Conservation (phyloP, 2,888 invertebrate genomes). For the Amiota communis region DNA sequence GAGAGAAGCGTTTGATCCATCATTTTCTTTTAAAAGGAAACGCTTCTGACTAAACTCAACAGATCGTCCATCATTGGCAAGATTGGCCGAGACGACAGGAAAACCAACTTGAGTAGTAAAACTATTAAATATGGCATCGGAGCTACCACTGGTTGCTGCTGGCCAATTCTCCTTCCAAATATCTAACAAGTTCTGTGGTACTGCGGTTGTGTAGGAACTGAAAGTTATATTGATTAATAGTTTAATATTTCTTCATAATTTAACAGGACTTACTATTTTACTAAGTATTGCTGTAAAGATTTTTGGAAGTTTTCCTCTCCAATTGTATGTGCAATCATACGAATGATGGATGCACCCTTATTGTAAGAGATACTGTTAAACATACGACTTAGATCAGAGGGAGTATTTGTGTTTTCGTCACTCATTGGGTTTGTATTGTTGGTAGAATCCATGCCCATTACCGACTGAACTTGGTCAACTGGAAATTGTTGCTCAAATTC, state of each 20-base stretch:
- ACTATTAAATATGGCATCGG: conserved; percentile 69
- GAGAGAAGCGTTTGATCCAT: conserved; percentile 49
- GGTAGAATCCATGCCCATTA: conserved; percentile 77
- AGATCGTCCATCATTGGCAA: conserved; percentile 42
- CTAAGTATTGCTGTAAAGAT: conserved; percentile 77
- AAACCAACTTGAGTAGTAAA: conserved; percentile 81
- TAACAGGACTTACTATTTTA: conserved; percentile 53
- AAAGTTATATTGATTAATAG: not conserved
- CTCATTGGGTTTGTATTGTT: conserved; percentile 77
- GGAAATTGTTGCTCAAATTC: conserved; percentile 81
- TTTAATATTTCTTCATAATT: not conserved
- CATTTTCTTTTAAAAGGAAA: conserved; percentile 61
- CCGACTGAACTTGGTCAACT: conserved; percentile 79
- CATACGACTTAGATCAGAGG: conserved; percentile 76
- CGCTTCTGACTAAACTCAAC: conserved; percentile 64
- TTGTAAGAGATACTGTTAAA: conserved; percentile 81
- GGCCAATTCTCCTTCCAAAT: conserved; percentile 71
- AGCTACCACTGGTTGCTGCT: conserved; percentile 57
- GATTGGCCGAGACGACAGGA: conserved; percentile 77
- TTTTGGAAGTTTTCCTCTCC: conserved; percentile 75
- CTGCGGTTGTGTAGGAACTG: not conserved
- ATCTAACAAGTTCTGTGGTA: conserved; percentile 70
- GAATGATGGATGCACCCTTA: conserved; percentile 79
- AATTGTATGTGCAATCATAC: conserved; percentile 80
- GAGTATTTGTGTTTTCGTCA: conserved; percentile 75